A percentile compares a stretch with the other conserved stretches of the same genome.
These are phyloP conservation scores for Dinomys branickii DNA, from an alignment of 2,113 vertebrate genomes.

Conservation along the genomic window DNA sequence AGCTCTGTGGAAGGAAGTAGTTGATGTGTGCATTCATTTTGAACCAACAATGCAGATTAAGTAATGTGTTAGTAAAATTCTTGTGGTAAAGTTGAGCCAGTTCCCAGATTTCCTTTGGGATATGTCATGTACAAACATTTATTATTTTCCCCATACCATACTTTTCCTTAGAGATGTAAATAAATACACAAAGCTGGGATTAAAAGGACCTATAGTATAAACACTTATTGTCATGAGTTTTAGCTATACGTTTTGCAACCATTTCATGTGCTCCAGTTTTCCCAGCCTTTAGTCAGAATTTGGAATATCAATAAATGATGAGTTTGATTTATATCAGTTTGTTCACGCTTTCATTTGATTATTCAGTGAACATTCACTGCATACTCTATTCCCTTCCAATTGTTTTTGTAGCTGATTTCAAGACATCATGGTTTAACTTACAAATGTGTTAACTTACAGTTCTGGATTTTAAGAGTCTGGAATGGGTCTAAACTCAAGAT, in stretches of 20 bases:
- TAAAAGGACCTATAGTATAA: neutral
- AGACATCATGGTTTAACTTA: neutral
- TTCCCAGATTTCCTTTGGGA: neutral
- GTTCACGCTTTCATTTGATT: slow-evolving; percentile 11
- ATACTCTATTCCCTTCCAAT: neutral
- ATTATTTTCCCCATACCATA: neutral
- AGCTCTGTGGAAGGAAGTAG: neutral
- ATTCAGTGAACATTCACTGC: neutral
- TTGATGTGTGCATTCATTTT: neutral
- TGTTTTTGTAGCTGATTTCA: neutral
- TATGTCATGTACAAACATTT: neutral
- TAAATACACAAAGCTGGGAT: neutral
- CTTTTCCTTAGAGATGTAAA: neutral
- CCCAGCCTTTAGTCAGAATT: neutral
- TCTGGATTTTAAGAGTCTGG: neutral
- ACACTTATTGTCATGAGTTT: neutral
- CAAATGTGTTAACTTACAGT: neutral
- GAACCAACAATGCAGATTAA: neutral
- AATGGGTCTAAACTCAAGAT: neutral
- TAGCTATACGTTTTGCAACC: neutral
- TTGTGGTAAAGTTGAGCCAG: neutral
- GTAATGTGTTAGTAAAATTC: neutral
- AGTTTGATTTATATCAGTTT: neutral
- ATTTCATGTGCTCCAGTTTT: neutral
- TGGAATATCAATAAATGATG: neutral